Evolutionary conservation across 2,113 vertebrate genomes (phyloP), one percentile per base, ranked within the genome.

Genomic region (Trichechus manatus): DNA sequence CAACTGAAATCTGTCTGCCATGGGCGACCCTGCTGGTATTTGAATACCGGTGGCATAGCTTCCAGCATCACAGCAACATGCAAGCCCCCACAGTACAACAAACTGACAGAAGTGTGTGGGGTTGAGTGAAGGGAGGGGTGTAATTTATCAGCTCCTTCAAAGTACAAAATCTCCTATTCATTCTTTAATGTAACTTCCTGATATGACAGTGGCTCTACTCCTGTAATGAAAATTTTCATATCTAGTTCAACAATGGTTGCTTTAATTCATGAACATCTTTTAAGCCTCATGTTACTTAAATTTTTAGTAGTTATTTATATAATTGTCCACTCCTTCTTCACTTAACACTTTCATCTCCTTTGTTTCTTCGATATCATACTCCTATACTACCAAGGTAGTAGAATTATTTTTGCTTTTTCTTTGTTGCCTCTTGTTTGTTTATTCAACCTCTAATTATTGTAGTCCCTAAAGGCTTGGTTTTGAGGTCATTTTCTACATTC

Each of bases 191-290:
- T 19, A 70, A 1, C 39, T 70, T 93, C 36, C 39, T 70, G 39
- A 39, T 39, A 0, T 63, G n/a, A 6, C 0, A 47, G 4, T 8
- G n/a, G 1, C 11, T 63, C 13, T 17, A 50, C n/a, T 42, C 2
- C 4, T 75, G 13, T 68, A 53, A 13, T 84, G 29, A 82, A 27
- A 31, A 23, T 75, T 61, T 87, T 79, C 7, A 14, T 23, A 15
- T 47, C 1, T 42, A n/a, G 9, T 79, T 75, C 42, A 82, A 33
- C 81, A 17, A 1, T 79, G 33, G 3, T 87, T 36, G 3, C 8
- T 10, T 68, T 5, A 59, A 19, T 53, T 59, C 22, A 27, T 39
- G 9, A 5, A 70, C 20, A 27, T 53, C 4, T 84, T 80, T 86
- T 33, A 85, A 6, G 9, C 20, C 6, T 89, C 4, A n/a, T 1